A percentile compares a stretch with the other conserved stretches of the same genome.
Conservation (phyloP, 2,888 invertebrate genomes). For the Aethes cnicana region DNA sequence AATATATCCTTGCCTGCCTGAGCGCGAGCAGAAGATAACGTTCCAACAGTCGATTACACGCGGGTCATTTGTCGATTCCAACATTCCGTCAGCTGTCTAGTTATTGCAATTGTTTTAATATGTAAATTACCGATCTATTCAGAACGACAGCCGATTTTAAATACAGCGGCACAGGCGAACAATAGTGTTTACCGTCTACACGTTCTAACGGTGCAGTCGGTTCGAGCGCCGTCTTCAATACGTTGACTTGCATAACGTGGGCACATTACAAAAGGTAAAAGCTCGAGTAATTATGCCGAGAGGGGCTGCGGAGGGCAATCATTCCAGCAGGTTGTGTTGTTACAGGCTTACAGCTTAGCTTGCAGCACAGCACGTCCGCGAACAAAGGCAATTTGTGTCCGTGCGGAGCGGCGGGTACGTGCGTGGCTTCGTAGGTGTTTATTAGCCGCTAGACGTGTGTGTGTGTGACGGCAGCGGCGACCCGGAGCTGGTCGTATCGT, state of each 20-base stretch:
- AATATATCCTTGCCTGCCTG: slow-evolving; percentile 15
- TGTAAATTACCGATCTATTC: slow-evolving; percentile 29
- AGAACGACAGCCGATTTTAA: slow-evolving; percentile 15
- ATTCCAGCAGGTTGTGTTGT: slow-evolving; percentile 50
- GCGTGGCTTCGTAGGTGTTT: slow-evolving; percentile 74
- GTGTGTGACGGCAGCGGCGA: slow-evolving; percentile 47
- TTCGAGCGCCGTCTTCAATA: slow-evolving; percentile 26
- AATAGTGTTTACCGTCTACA: slow-evolving; percentile 38
- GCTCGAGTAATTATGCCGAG: slow-evolving; percentile 56
- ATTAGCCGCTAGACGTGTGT: slow-evolving; percentile 59
- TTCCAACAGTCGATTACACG: slow-evolving; percentile 6
- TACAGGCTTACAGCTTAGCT: too few relatives aligned
- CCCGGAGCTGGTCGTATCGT: slow-evolving; percentile 63
- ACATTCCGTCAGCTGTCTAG: slow-evolving; percentile 28
- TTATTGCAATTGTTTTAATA: slow-evolving; percentile 22
- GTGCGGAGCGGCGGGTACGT: slow-evolving; percentile 76
- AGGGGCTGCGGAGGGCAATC: slow-evolving; percentile 44
- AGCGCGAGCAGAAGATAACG: slow-evolving; percentile 15
- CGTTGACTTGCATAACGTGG: slow-evolving; percentile 42
- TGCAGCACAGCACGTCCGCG: slow-evolving; percentile 66
- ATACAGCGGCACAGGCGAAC: slow-evolving; percentile 30
- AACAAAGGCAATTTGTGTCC: slow-evolving; percentile 81
- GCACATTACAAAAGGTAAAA: slow-evolving; percentile 56
- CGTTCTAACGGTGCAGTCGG: slow-evolving; percentile 40
- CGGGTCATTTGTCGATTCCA: slow-evolving; percentile 25